Conservation (phyloP, 1,140 invertebrate genomes). For the Drosophila parabipectinata region DNA sequence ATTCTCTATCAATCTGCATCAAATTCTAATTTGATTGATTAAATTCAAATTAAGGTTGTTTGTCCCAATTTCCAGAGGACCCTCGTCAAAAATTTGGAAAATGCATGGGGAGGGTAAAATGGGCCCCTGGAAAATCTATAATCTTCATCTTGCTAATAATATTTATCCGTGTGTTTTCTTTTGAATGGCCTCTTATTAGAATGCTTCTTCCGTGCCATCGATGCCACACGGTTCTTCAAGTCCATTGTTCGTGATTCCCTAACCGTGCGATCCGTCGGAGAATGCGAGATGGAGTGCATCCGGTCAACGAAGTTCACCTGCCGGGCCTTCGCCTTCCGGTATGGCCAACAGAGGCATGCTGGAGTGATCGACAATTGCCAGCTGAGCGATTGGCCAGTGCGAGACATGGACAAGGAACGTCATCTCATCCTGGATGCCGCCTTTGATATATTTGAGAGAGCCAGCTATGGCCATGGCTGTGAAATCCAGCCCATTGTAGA, state of each 20-base stretch:
- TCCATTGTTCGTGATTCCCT: slow-evolving; percentile 87
- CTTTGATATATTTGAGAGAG: slow-evolving; percentile 90
- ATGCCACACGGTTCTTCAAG: slow-evolving; percentile 88
- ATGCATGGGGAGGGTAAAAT: too few relatives aligned
- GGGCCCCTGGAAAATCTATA: too few relatives aligned
- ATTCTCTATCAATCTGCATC: too few relatives aligned
- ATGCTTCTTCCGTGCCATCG: slow-evolving; percentile 91
- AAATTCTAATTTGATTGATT: too few relatives aligned
- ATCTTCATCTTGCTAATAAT: too few relatives aligned
- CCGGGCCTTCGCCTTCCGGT: slow-evolving; percentile 90
- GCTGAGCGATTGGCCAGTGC: slow-evolving; percentile 88
- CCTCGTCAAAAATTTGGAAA: too few relatives aligned
- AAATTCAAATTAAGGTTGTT: too few relatives aligned
- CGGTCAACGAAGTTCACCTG: slow-evolving; percentile 89
- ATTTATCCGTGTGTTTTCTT: neutral
- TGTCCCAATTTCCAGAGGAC: too few relatives aligned
- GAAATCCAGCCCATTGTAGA: slow-evolving; percentile 86
- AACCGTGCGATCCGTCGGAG: slow-evolving; percentile 88
- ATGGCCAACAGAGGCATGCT: slow-evolving; percentile 87
- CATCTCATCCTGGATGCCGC: slow-evolving; percentile 86
- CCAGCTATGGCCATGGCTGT: slow-evolving; percentile 91
- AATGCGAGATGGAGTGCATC: slow-evolving; percentile 91
- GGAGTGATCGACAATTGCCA: slow-evolving; percentile 89
- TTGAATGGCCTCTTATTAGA: slow-evolving; percentile 84
- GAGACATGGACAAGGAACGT: slow-evolving; percentile 86